Base-by-base conservation (phyloP, 2,113 vertebrate genomes). In the Boulengeromyrus knoepffleri region DNA sequence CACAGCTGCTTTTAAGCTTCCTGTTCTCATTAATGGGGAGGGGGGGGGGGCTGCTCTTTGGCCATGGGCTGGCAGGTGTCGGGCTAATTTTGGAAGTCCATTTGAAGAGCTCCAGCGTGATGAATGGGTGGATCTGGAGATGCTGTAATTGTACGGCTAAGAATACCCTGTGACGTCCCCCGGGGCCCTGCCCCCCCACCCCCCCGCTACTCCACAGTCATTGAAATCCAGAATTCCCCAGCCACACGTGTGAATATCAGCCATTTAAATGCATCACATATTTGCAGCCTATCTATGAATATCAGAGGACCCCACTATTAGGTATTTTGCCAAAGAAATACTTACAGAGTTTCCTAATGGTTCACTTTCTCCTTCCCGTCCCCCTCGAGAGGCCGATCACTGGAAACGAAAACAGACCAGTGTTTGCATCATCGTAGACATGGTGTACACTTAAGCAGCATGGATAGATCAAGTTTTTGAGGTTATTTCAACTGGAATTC, bases 1-100 rank as follows among this genome's bases (percentile, higher is more conserved):
- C 46, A 27, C 27, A 27, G 46, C 15, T 50, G 13, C n/a, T 31
- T 77, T 36, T 45, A 46, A 80, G 66, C 47, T 36, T 87, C 85
- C 47, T 6, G 85, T 3, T 27, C 88, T 70, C 88, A 89, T 89
- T 89, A 89, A 45, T 15, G 58, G 19, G 31, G 49, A 24, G 31
- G 27, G 15, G 1, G 9, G 9, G 45, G 13, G 27, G 46, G 31
- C 5, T 39, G 77, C 17, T 45, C 36, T 83, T 83, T 83, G 77
- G 47, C 66, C 88, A 70, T 45, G 24, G 45, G 58, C 88, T 89
- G 62, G n/a, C 50, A 53, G 85, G 85, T 87, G 85, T 56, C 47
- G 19, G 47, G 70, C 88, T 89, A 89, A 89, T 52, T 80, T 77
- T 80, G 46, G 88, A 89, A 89, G 42, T 80, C 70, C 70, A 89